These are phyloP conservation scores for Caenorhabditis remanei DNA, from an alignment of 1,140 invertebrate genomes.

Conservation along the genomic window DNA sequence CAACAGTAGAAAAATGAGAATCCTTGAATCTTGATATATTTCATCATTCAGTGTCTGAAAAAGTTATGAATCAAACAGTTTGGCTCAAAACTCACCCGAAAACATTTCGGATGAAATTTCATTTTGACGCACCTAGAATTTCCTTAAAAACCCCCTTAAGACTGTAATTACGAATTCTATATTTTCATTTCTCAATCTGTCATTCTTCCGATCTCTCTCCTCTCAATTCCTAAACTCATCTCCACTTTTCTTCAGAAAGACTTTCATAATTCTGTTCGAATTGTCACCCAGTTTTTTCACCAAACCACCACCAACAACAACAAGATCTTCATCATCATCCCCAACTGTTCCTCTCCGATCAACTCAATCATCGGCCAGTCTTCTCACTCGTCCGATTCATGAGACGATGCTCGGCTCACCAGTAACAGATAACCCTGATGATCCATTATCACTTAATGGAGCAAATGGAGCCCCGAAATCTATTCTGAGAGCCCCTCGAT, in stretches of 20 bases:
- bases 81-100: too few species aligned
- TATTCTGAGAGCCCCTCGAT: slow-evolving; percentile 51
- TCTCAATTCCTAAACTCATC: too few species aligned
- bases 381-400: slow-evolving; percentile 44
- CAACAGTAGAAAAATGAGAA: too few species aligned
- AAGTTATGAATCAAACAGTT: too few species aligned
- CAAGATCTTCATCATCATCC: neutral
- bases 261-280: slow-evolving; percentile 51
- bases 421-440: slow-evolving; percentile 42
- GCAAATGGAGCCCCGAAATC: slow-evolving; percentile 10
- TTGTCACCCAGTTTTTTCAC: slow-evolving; percentile 31
- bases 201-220: too few species aligned
- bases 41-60: too few species aligned
- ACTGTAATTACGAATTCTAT: too few species aligned
- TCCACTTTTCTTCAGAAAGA: slow-evolving; percentile 2
- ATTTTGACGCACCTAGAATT: too few species aligned
- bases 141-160: too few species aligned
- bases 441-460: neutral
- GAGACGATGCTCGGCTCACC: slow-evolving; percentile 38
- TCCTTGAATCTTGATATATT: too few species aligned
- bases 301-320: slow-evolving; percentile 10
- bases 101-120: too few species aligned
- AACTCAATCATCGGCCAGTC: slow-evolving; percentile 29
- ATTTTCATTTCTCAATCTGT: too few species aligned
- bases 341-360: slow-evolving; percentile 3